Percentiles rank a stretch among this genome's conserved stretches.
Conservation (phyloP, 2,888 invertebrate genomes). For the Parasteatoda lunata region DNA sequence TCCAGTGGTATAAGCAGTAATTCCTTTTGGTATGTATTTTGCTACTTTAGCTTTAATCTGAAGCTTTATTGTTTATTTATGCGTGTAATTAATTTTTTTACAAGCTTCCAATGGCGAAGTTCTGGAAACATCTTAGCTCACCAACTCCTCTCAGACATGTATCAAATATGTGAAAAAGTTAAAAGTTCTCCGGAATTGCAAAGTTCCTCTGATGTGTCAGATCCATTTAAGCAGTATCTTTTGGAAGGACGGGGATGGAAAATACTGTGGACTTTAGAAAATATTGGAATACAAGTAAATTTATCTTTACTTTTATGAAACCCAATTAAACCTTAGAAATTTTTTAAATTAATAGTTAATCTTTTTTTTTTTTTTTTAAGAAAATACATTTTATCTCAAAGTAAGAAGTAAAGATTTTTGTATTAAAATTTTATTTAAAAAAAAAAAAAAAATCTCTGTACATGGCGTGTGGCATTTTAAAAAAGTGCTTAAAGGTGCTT, state of each 20-base stretch:
- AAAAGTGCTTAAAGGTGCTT: too few relatives aligned
- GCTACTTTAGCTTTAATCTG: neutral
- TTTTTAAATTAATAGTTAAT: neutral
- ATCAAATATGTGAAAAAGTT: slow-evolving; percentile 49
- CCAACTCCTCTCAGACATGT: slow-evolving; percentile 58
- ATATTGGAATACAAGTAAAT: slow-evolving; percentile 59
- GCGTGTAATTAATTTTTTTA: slow-evolving; percentile 1
- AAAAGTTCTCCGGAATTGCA: slow-evolving; percentile 29
- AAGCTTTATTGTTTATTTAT: neutral
- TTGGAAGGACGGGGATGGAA: slow-evolving; percentile 68
- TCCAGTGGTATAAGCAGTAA: slow-evolving; percentile 24
- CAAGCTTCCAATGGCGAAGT: slow-evolving; percentile 47
- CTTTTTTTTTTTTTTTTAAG: neutral
- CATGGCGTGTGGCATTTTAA: neutral
- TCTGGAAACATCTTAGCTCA: slow-evolving; percentile 58
- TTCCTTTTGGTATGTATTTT: slow-evolving; percentile 42
- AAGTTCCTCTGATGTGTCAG: slow-evolving; percentile 19
- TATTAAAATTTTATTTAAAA: neutral
- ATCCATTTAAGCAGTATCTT: slow-evolving; percentile 46
- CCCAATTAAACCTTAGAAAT: neutral
- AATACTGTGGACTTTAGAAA: slow-evolving; percentile 58
- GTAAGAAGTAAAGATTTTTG: neutral
- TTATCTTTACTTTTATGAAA: neutral
- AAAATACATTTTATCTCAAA: neutral
- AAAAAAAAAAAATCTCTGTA: too few relatives aligned